Conservation (phyloP, 2,888 invertebrate genomes). For the Diogma glabrata region DNA sequence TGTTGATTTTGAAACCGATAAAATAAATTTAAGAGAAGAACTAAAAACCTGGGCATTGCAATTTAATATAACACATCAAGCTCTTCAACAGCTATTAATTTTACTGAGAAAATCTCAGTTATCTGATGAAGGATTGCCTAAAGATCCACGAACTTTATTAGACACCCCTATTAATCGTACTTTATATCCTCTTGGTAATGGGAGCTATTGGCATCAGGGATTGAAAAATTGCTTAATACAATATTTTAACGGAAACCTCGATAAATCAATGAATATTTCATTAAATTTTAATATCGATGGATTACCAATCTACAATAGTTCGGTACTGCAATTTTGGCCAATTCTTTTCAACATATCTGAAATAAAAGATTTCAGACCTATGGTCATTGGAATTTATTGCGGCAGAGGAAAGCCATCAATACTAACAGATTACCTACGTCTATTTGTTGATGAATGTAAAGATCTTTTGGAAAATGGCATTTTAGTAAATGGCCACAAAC, state of each 20-base stretch:
- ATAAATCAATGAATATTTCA: not conserved
- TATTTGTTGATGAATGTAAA: not conserved
- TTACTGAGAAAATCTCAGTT: not conserved
- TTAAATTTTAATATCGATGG: too few relatives aligned
- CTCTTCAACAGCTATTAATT: not conserved
- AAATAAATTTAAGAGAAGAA: conserved; percentile 1
- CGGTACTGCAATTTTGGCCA: too few relatives aligned
- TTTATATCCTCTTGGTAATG: not conserved
- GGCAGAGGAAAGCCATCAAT: not conserved
- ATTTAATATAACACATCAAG: too few relatives aligned
- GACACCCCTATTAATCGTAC: not conserved
- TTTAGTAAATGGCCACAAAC: too few relatives aligned
- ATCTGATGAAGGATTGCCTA: not conserved
- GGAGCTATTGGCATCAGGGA: not conserved
- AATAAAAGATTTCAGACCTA: not conserved
- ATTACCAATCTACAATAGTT: not conserved
- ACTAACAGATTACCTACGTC: not conserved
- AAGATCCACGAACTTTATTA: not conserved
- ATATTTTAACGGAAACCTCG: not conserved
- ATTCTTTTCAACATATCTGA: too few relatives aligned
- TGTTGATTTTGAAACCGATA: not conserved
- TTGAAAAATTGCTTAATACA: not conserved
- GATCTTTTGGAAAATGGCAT: not conserved
- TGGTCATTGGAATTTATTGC: not conserved
- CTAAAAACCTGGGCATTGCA: not conserved